These are phyloP conservation scores for Drosophila subquinaria DNA, from an alignment of 2,888 invertebrate species.

Conservation along the genomic window DNA sequence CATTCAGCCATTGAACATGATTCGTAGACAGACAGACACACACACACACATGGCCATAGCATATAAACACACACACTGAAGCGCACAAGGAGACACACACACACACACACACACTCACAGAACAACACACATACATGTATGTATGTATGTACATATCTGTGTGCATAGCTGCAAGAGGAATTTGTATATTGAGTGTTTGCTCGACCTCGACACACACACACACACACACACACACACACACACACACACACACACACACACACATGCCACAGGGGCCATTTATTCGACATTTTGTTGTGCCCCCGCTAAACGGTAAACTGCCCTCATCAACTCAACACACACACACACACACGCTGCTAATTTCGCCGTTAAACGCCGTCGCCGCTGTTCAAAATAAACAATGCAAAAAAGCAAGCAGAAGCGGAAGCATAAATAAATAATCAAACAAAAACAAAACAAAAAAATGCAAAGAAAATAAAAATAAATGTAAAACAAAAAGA, in stretches of 20 bases:
- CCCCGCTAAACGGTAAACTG: constrained; percentile 47
- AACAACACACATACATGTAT: constrained; percentile 4
- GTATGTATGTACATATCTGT: constrained; percentile 13
- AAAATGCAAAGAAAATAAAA: constrained; percentile 9
- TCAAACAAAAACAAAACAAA: constrained; percentile 18
- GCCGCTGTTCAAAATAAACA: constrained; percentile 35
- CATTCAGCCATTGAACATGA: constrained; percentile 38
- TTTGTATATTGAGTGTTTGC: constrained; percentile 48
- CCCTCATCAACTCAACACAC: constrained; percentile 17
- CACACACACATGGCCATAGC: constrained; percentile 6
- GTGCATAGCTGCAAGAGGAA: constrained; percentile 42
- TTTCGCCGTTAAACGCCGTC: constrained; percentile 52
- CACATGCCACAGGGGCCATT: constrained; percentile 28
- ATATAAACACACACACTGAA: not conserved
- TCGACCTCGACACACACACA: constrained; percentile 20
- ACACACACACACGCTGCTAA: constrained; percentile 42
- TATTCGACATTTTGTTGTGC: constrained; percentile 51
- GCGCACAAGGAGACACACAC: not conserved
- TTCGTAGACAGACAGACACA: constrained; percentile 32
- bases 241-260: constrained; percentile 2
- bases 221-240: constrained; percentile 11
- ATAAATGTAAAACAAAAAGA: not conserved
- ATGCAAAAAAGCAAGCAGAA: constrained; percentile 10
- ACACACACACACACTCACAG: constrained; percentile 6
- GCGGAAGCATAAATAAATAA: constrained; percentile 28